phyloP scores from a whole-genome alignment of 2,113 vertebrate genomes.

The Elanoides forficatus region DNA sequence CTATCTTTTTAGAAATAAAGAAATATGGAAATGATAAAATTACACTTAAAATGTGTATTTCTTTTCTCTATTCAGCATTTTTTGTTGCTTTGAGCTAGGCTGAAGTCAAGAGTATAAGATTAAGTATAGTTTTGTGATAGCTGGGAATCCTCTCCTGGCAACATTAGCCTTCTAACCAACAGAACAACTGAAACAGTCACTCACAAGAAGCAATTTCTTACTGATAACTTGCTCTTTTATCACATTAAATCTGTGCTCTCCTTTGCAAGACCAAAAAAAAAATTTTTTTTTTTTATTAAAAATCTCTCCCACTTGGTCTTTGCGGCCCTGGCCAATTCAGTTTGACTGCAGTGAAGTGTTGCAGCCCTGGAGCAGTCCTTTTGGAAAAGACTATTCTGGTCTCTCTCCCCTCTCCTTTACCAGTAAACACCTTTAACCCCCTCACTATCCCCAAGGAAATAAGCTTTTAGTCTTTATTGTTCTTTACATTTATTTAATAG shows the following conservation, averaged over 20 bases:
- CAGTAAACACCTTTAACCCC: background rate
- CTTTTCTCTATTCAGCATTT: background rate
- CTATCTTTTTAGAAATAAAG: background rate
- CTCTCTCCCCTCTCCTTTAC: background rate
- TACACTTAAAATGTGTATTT: background rate
- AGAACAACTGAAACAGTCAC: background rate
- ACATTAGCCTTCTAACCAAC: background rate
- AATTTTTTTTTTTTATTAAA: background rate
- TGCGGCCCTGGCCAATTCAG: background rate
- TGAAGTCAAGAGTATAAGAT: background rate
- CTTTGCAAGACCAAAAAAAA: background rate
- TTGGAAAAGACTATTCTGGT: background rate
- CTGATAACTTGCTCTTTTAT: background rate
- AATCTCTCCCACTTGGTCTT: background rate
- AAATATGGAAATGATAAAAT: background rate
- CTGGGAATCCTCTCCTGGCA: background rate
- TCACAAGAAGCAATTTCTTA: background rate
- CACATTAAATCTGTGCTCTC: background rate
- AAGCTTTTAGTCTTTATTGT: background rate
- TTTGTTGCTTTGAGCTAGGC: background rate
- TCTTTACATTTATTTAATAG: background rate
- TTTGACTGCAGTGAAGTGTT: background rate
- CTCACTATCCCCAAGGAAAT: background rate
- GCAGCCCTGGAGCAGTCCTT: background rate
- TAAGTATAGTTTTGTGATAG: background rate